Conservation (phyloP, 2,113 vertebrate genomes). For the Embiotoca jacksoni region DNA sequence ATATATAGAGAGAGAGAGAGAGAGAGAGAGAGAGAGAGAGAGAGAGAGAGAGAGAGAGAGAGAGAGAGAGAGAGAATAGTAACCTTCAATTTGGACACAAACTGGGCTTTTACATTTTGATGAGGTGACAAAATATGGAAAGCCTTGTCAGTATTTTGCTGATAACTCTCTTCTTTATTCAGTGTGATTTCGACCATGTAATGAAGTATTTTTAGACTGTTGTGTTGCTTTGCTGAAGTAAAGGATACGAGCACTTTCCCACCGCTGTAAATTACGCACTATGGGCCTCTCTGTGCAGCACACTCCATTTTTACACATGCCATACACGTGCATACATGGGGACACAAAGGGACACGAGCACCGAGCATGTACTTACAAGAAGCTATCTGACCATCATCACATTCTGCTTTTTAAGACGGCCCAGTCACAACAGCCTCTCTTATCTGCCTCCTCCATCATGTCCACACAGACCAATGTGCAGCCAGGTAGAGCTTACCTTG, state of each 20-base stretch:
- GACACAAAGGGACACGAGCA: slow-evolving; percentile 35
- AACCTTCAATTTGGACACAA: too few relatives aligned
- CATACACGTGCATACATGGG: slow-evolving; percentile 5
- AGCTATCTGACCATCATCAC: slow-evolving; percentile 23
- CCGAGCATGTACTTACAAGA: neutral
- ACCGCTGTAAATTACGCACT: neutral
- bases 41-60: too few relatives aligned
- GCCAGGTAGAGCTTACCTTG: neutral
- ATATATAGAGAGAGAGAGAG: too few relatives aligned
- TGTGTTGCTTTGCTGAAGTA: neutral
- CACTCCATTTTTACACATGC: neutral
- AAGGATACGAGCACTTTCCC: slow-evolving; percentile 10
- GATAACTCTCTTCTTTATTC: neutral
- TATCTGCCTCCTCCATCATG: slow-evolving; percentile 70
- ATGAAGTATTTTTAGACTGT: neutral
- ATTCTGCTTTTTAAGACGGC: slow-evolving; percentile 24
- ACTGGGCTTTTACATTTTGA: too few relatives aligned
- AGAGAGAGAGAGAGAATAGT: too few relatives aligned
- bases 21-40: too few relatives aligned
- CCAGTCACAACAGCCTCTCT: slow-evolving; percentile 67
- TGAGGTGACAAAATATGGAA: too few relatives aligned
- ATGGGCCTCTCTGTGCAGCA: slow-evolving; percentile 14
- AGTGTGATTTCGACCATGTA: neutral
- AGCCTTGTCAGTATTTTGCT: neutral
- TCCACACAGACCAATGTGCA: slow-evolving; percentile 56